A percentile compares a stretch with the other conserved stretches of the same genome.
These are phyloP conservation scores for Platycheirus rosarum DNA, from an alignment of 2,888 invertebrate species.

Conservation along the genomic window DNA sequence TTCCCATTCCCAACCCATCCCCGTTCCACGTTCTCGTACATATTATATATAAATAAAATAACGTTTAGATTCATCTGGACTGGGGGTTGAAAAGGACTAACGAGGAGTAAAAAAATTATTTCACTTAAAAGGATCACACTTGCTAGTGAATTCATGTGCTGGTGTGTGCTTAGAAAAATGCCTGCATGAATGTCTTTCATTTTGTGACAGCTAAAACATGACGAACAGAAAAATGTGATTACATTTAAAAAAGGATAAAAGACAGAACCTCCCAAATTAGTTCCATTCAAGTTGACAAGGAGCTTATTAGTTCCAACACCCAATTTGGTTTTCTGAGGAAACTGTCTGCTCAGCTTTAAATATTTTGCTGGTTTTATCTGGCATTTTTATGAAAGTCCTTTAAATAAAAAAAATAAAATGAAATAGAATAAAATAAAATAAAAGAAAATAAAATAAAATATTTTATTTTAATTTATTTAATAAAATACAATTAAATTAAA, in stretches of 20 bases:
- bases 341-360: too few species aligned
- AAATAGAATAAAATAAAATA: too few species aligned
- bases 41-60: conserved; percentile 7
- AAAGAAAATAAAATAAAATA: too few species aligned
- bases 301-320: too few species aligned
- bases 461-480: too few species aligned
- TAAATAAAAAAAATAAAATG: too few species aligned
- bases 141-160: conserved; percentile 4
- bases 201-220: conserved; percentile 2
- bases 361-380: too few species aligned
- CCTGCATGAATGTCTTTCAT: conserved; percentile 2
- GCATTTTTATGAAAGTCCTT: too few species aligned
- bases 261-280: background rate
- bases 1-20: background rate
- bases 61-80: background rate
- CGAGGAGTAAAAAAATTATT: background rate
- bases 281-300: conserved; percentile 3
- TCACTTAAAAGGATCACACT: background rate
- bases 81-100: background rate
- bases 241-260: conserved; percentile 4
- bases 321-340: too few species aligned
- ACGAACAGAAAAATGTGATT: background rate
- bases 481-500: too few species aligned
- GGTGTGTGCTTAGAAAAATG: conserved; percentile 12
- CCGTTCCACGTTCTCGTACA: background rate